Evolutionary conservation across 2,113 vertebrate genomes (phyloP).

Genomic region (Rhabdomys dilectus): DNA sequence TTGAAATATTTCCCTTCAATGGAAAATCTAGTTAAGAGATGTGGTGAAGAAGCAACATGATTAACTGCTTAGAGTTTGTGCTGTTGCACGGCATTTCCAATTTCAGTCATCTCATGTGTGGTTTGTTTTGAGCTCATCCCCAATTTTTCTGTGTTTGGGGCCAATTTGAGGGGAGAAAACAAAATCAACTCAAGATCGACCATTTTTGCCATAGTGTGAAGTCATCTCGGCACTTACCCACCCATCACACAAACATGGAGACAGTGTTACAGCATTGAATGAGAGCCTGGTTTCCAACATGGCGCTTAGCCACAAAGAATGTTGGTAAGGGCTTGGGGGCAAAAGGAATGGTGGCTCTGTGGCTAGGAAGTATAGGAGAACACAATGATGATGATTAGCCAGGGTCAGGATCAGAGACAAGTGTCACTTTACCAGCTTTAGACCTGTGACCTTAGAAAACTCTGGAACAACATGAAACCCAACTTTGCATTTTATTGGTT

Average conservation of each 20-base stretch:
- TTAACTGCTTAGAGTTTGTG: background rate
- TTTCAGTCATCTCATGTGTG: slow-evolving; percentile 1
- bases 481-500: background rate
- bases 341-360: background rate
- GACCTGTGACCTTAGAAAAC: background rate
- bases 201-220: slow-evolving; percentile 20
- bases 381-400: background rate
- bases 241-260: background rate
- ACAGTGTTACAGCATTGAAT: background rate
- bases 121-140: slow-evolving; percentile 51
- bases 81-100: background rate
- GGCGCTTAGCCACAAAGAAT: background rate
- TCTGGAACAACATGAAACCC: background rate
- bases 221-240: background rate
- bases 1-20: slow-evolving; percentile 14
- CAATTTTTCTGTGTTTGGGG: slow-evolving; percentile 19
- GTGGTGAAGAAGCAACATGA: background rate
- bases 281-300: background rate
- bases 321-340: background rate
- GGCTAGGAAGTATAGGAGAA: background rate
- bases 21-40: background rate
- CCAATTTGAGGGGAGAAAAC: background rate
- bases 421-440: background rate
- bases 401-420: background rate
- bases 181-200: slow-evolving; percentile 7